Evolutionary conservation across 2,888 invertebrate genomes (phyloP), one percentile per base, ranked within the genome.

Genomic region (Apoda limacodes): DNA sequence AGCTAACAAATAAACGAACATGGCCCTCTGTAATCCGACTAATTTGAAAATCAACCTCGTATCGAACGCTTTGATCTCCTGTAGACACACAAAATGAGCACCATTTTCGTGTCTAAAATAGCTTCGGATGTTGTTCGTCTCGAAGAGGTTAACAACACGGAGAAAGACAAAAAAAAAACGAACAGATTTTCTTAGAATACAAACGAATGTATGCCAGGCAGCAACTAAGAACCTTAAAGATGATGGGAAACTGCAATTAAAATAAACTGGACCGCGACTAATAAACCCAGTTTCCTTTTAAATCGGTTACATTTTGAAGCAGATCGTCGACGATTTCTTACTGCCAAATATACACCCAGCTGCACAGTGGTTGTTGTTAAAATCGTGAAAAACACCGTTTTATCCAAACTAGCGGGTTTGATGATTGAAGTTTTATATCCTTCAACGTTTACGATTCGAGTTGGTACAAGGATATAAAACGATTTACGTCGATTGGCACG

Each of bases 41-140:
- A 71, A 75, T 75, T 62, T 52, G 57, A 55, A 50, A 55, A 60
- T 52, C 60, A 47, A 45, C 45, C 50, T 48, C 47, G 47, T 50
- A 52, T 43, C 44, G 43, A 47, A 38, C 46, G 44, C 72, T 72
- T 72, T 78, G 78, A 78, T 75, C 75, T 65, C 40, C 44, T 35
- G 37, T 42, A 45, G 42, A 44, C 48, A 48, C 52, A 60, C 66
- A 63, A 68, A 68, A 68, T 57, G 62, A 65, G 52, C 46, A 60
- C 59, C 64, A 61, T 65, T 61, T 62, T 59, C 51, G 55, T 52
- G 40, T 55, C 67, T 65, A 66, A 64, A 69, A 63, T 68, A 60
- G 66, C 40, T 41, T 36, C 17, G 17, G 32, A 42, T 46, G 46
- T 48, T 50, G 52, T 55, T 57, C 55, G 49, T 55, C 39, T 40